phyloP scores from a whole-genome alignment of 2,113 vertebrate species.

The Suricata suricatta region DNA sequence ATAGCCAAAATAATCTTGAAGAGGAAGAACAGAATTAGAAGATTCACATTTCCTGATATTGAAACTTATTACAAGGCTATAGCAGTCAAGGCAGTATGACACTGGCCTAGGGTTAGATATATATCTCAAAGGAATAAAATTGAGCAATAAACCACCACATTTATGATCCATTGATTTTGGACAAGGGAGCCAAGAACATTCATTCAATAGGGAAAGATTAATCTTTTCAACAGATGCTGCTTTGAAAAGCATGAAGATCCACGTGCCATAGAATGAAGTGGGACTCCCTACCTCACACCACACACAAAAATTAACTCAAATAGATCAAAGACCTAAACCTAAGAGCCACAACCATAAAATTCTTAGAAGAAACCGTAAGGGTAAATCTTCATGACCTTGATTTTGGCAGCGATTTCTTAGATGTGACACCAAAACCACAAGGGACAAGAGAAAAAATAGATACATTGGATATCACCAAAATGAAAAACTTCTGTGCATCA shows the following conservation, averaged over 20 bases:
- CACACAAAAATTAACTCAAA: slow-evolving; percentile 1
- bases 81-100: background rate
- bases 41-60: background rate
- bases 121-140: background rate
- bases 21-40: background rate
- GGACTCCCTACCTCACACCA: background rate
- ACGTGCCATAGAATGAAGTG: background rate
- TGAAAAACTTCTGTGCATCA: background rate
- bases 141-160: background rate
- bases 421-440: background rate
- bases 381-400: background rate
- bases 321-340: background rate
- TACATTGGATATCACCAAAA: background rate
- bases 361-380: slow-evolving; percentile 1
- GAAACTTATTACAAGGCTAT: background rate
- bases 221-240: background rate
- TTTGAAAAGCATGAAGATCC: background rate
- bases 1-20: background rate
- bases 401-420: background rate
- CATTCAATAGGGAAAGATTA: background rate
- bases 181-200: background rate
- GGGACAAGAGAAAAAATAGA: background rate
- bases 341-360: background rate
- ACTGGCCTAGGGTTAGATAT: background rate
- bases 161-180: background rate